Evolutionary conservation across 2,888 invertebrate species (phyloP).

Genomic region (Apotomis betuletana): DNA sequence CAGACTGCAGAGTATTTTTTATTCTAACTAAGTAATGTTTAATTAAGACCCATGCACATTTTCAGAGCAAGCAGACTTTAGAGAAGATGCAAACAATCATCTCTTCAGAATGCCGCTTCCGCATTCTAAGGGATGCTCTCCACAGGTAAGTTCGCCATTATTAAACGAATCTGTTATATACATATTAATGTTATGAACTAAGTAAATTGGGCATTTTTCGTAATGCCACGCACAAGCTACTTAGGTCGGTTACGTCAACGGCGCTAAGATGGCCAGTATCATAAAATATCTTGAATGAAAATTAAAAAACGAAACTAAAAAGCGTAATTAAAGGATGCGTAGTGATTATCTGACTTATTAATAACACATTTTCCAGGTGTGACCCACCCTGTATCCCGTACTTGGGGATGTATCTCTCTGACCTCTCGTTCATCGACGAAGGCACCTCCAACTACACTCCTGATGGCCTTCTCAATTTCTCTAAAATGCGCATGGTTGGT

Average conservation of each 20-base stretch:
- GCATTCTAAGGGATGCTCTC: conserved; percentile 92
- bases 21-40: too few species aligned
- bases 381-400: conserved; percentile 95
- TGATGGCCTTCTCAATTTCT: conserved; percentile 94
- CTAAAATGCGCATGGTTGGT: conserved; percentile 96
- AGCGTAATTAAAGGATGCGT: too few species aligned
- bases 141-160: conserved; percentile 79
- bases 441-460: conserved; percentile 95
- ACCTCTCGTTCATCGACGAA: conserved; percentile 96
- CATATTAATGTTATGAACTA: too few species aligned
- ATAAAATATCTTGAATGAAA: too few species aligned
- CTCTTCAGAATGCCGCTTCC: conserved; percentile 94
- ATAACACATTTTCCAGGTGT: conserved; percentile 79
- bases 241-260: too few species aligned
- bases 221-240: too few species aligned
- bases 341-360: too few species aligned
- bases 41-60: conserved; percentile 39
- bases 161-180: neutral
- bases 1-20: too few species aligned
- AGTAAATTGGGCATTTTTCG: too few species aligned
- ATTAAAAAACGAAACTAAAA: too few species aligned
- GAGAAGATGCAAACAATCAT: conserved; percentile 93
- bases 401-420: conserved; percentile 94
- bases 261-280: too few species aligned
- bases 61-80: conserved; percentile 93